A percentile compares a stretch with the other conserved stretches of the same genome.
Conservation (phyloP, 2,113 vertebrate species). For the Delphinapterus leucas region DNA sequence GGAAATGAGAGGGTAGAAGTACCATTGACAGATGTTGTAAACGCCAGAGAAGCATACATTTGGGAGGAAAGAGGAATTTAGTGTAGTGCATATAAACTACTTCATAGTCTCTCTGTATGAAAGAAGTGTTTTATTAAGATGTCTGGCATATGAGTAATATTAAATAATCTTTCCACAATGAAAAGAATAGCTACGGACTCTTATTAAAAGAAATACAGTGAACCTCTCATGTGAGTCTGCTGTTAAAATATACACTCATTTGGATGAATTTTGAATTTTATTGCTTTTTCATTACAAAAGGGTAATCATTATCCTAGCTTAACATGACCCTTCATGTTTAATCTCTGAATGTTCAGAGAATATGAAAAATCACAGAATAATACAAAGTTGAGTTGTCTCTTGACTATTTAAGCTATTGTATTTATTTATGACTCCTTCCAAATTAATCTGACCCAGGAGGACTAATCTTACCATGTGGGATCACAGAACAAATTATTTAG, state of each 20-base stretch:
- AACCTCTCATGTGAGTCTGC: not conserved
- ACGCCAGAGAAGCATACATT: not conserved
- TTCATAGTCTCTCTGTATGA: not conserved
- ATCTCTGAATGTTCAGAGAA: constrained; percentile 9
- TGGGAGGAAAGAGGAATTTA: not conserved
- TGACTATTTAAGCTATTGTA: not conserved
- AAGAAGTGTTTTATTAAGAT: not conserved
- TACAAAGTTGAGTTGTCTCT: not conserved
- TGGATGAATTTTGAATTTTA: constrained; percentile 11
- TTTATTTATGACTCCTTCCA: not conserved
- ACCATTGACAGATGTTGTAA: not conserved
- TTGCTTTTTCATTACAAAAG: constrained; percentile 21
- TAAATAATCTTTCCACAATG: not conserved
- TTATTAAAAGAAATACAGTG: not conserved
- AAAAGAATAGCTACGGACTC: not conserved
- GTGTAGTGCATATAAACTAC: not conserved
- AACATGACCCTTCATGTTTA: not conserved
- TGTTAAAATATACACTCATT: not conserved
- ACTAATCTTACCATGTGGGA: not conserved
- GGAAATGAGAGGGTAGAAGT: not conserved
- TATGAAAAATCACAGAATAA: constrained; percentile 3
- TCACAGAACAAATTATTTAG: not conserved
- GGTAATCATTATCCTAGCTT: not conserved
- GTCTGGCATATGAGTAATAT: not conserved
- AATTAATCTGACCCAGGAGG: not conserved